Conservation (phyloP, 2,888 invertebrate genomes). For the Agriopis marginaria region DNA sequence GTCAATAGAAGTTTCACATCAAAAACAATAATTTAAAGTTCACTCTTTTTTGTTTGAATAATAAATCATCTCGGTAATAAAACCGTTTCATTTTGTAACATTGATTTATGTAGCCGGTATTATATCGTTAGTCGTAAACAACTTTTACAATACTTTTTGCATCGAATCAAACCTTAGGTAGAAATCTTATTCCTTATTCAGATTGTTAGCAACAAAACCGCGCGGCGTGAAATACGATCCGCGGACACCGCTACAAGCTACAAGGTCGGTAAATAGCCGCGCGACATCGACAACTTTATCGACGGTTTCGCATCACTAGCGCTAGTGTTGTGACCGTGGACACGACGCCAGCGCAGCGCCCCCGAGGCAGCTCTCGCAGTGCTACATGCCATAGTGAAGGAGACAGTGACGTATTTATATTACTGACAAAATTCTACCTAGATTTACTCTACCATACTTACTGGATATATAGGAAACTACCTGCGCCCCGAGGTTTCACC, state of each 20-base stretch:
- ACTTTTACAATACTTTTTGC: not conserved
- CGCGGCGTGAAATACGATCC: slow-evolving; percentile 45
- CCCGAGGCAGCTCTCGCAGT: slow-evolving; percentile 12
- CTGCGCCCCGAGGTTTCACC: no score
- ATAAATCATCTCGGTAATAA: not conserved
- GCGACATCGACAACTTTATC: slow-evolving; percentile 56
- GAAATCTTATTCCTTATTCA: slow-evolving; percentile 10
- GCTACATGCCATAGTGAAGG: slow-evolving; percentile 3
- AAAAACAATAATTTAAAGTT: no score
- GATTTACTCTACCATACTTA: not conserved
- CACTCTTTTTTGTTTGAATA: no score
- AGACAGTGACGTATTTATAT: not conserved
- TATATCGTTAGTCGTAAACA: not conserved
- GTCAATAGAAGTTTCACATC: no score
- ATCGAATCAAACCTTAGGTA: not conserved
- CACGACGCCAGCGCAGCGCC: slow-evolving; percentile 13
- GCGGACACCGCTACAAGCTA: slow-evolving; percentile 41
- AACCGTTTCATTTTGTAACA: not conserved
- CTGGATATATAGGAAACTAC: not conserved
- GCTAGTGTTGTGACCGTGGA: slow-evolving; percentile 35
- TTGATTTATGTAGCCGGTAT: not conserved
- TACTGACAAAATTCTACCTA: not conserved
- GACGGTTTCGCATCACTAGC: slow-evolving; percentile 59
- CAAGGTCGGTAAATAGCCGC: slow-evolving; percentile 52
- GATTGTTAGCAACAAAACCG: slow-evolving; percentile 25